Evolutionary conservation across 1,140 invertebrate species (phyloP).

Genomic region (Cydia fagiglandana): DNA sequence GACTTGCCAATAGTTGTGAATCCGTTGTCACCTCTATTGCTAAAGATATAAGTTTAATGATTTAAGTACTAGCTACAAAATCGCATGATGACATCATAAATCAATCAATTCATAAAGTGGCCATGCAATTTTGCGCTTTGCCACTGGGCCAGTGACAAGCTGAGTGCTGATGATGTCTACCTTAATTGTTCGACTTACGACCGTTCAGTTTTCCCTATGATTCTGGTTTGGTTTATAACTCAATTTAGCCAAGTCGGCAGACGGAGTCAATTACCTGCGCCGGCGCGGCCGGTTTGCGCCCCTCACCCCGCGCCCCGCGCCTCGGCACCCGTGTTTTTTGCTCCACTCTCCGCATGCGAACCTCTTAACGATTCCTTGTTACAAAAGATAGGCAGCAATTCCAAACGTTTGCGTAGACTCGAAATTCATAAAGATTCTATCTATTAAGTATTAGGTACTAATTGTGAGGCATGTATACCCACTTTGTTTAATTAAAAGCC

Average conservation of each 20-base stretch:
- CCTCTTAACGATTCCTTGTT: conserved; percentile 47
- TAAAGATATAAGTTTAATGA: too few species aligned
- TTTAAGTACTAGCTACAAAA: background rate
- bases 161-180: too few species aligned
- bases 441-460: background rate
- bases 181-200: conserved; percentile 6
- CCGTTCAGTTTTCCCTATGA: conserved; percentile 22
- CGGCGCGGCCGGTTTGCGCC: conserved; percentile 66
- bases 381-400: conserved; percentile 25
- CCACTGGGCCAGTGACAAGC: too few species aligned
- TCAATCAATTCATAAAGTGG: too few species aligned
- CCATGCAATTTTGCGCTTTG: too few species aligned
- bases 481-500: too few species aligned
- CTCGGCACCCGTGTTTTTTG: conserved; percentile 43
- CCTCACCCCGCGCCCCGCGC: conserved; percentile 41
- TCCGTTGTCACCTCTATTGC: too few species aligned
- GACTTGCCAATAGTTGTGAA: too few species aligned
- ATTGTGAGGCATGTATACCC: too few species aligned
- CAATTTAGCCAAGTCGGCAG: conserved; percentile 65
- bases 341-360: conserved; percentile 43
- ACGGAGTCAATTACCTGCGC: conserved; percentile 75
- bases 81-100: too few species aligned
- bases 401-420: background rate
- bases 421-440: background rate
- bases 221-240: conserved; percentile 64